Evolutionary conservation across 2,113 vertebrate genomes (phyloP).

Genomic region (Reinhardtius hippoglossoides): DNA sequence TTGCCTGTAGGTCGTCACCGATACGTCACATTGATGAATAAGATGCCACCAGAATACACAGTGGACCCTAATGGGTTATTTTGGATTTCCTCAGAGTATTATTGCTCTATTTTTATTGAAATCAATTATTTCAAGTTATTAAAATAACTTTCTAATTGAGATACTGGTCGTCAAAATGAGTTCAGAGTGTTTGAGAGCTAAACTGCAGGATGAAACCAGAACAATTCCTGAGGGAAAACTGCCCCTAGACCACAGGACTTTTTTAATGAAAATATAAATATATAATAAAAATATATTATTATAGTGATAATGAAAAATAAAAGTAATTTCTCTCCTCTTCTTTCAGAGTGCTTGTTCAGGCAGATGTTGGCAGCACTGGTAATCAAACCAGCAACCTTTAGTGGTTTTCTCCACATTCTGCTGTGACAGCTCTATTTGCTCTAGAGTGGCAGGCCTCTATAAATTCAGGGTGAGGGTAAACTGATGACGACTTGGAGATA

Average conservation of each 20-base stretch:
- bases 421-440: not conserved
- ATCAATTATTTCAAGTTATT: not conserved
- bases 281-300: not conserved
- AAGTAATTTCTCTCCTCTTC: not conserved
- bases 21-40: not conserved
- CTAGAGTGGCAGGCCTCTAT: not conserved
- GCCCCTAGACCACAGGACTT: too few relatives aligned
- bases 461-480: slow-evolving; percentile 17
- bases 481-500: slow-evolving; percentile 10
- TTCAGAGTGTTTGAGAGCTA: not conserved
- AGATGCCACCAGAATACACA: not conserved
- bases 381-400: slow-evolving; percentile 5
- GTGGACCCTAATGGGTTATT: too few relatives aligned
- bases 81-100: not conserved
- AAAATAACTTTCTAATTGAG: not conserved
- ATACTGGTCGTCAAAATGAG: not conserved
- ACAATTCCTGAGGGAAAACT: not conserved
- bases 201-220: not conserved
- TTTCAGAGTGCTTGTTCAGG: not conserved
- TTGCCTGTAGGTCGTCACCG: not conserved
- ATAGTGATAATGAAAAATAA: not conserved
- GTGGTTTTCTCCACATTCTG: not conserved
- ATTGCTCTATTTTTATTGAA: not conserved
- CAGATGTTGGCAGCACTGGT: not conserved
- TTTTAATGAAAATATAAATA: not conserved